Percentiles rank a stretch among this genome's conserved stretches.
These are phyloP conservation scores for Platycnemis pennipes DNA, from an alignment of 2,888 invertebrate species.

Conservation along the genomic window DNA sequence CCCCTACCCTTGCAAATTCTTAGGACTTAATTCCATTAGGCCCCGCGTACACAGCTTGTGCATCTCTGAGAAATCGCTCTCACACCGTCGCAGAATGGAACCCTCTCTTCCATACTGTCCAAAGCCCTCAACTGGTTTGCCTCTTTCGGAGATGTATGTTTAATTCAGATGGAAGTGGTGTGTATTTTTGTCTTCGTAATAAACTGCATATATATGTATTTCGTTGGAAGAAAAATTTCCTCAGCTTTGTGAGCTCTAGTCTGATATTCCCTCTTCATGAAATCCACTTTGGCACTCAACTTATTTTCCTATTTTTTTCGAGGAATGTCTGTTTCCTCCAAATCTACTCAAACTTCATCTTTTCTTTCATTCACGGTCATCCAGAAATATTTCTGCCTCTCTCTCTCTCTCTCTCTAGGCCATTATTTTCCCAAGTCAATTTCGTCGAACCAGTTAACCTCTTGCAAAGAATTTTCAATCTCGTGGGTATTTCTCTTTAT, in stretches of 20 bases:
- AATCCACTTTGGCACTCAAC: too few relatives aligned
- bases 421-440: background rate
- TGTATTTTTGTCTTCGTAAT: too few relatives aligned
- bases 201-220: too few relatives aligned
- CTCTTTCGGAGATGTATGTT: background rate
- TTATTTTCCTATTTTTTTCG: background rate
- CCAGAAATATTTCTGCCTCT: background rate
- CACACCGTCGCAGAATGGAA: background rate
- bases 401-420: background rate
- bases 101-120: background rate
- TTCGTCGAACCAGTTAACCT: background rate
- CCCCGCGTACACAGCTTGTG: background rate
- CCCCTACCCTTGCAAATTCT: background rate
- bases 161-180: too few relatives aligned
- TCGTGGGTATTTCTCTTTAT: background rate
- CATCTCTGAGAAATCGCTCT: background rate
- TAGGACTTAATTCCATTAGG: conserved; percentile 31
- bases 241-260: too few relatives aligned
- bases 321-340: background rate
- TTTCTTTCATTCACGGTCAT: background rate
- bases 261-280: too few relatives aligned
- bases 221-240: too few relatives aligned
- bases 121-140: background rate
- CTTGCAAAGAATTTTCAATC: background rate
- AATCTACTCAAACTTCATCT: background rate